These are phyloP conservation scores for Plecturocebus donacophilus DNA, from an alignment of 2,113 vertebrate genomes.

Conservation along the genomic window DNA sequence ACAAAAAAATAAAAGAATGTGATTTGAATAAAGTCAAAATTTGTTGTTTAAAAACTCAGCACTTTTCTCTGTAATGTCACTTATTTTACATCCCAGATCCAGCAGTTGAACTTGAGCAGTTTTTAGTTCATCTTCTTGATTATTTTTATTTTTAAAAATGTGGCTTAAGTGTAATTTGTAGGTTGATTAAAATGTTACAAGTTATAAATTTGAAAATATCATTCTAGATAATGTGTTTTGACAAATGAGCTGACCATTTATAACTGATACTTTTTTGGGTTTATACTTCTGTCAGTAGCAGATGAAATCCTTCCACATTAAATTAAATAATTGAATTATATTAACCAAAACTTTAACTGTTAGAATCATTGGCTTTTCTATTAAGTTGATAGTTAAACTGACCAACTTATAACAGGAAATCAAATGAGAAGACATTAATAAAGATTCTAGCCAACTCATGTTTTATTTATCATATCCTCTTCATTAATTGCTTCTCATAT, in stretches of 20 bases:
- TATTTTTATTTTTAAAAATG: conserved; percentile 14
- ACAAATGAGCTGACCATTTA: neutral
- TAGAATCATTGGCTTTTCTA: neutral
- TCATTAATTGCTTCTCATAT: neutral
- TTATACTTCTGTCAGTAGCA: neutral
- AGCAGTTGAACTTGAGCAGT: neutral
- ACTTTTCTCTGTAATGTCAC: neutral
- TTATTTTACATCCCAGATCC: neutral
- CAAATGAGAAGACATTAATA: neutral
- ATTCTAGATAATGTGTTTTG: neutral
- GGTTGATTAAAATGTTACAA: conserved; percentile 1
- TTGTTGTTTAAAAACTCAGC: neutral
- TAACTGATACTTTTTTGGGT: neutral
- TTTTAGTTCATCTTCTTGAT: neutral
- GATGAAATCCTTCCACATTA: neutral
- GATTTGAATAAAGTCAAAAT: neutral
- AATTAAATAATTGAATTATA: neutral
- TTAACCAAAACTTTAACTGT: neutral
- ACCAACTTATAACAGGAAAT: neutral
- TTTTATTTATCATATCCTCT: neutral
- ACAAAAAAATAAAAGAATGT: neutral
- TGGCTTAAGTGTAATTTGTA: neutral
- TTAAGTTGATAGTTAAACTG: neutral
- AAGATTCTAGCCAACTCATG: neutral
- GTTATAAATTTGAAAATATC: neutral